Conservation (phyloP, 2,797 vertebrate genomes). For the Squalus acanthias region DNA sequence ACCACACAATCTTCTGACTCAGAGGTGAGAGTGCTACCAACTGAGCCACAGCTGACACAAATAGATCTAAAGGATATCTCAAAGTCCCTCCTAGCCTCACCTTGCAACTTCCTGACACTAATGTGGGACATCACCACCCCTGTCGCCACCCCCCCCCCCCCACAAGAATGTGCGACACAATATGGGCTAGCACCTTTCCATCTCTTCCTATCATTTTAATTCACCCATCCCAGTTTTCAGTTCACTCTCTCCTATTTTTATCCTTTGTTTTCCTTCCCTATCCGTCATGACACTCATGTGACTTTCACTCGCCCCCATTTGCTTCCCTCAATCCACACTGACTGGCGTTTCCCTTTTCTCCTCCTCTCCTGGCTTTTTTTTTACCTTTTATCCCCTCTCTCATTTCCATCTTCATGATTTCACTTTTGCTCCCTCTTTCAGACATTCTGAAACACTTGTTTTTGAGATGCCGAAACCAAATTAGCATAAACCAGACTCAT, state of each 20-base stretch:
- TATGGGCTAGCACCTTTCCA: not conserved
- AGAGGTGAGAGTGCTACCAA: too few species aligned
- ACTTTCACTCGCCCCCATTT: not conserved
- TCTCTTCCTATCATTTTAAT: not conserved
- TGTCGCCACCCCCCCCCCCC: too few species aligned
- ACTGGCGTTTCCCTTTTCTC: not conserved
- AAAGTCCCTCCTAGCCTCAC: not conserved
- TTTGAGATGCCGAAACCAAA: not conserved
- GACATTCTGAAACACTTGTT: not conserved
- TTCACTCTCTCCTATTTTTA: not conserved
- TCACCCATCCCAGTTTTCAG: not conserved
- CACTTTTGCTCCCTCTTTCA: not conserved
- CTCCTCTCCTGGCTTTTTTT: not conserved
- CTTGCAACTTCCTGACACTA: not conserved
- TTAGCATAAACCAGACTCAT: not conserved
- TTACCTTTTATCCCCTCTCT: not conserved
- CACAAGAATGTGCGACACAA: not conserved
- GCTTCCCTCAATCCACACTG: not conserved
- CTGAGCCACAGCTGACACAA: too few species aligned
- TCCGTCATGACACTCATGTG: not conserved
- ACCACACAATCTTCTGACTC: too few species aligned
- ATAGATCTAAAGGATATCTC: not conserved
- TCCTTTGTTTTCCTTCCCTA: not conserved
- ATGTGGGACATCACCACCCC: not conserved
- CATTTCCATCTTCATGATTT: not conserved